Evolutionary conservation across 2,797 vertebrate species (phyloP), one percentile per base, ranked within the genome.

Genomic region (Notolepis coatsorum): DNA sequence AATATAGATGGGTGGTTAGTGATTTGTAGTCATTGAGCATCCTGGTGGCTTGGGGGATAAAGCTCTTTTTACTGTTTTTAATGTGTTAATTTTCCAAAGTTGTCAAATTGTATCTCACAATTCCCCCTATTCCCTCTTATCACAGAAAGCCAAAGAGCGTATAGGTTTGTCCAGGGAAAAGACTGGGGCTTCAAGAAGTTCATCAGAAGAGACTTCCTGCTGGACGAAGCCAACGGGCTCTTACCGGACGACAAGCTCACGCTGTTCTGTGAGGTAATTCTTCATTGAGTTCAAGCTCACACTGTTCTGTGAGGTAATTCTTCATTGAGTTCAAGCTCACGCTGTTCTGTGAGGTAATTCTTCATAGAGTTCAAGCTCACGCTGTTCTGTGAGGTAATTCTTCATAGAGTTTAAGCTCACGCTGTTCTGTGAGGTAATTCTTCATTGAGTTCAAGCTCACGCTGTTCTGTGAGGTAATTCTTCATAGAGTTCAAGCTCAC

Each of bases 181-280:
- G 97, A 99, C 89, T 99, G 97, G 97, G 97, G 97, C 55, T 99
- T 99, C 93, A 99, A 99, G 92, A 99, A 99, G 85, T 99, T 99
- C 85, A 99, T 99, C 86, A 89, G 97, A 81, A 95, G 97, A 92
- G 97, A 99, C 90, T 99, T 99, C 89, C 95, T 99, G 78, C 95
- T 99, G 43, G 97, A 99, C 85, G 97, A 99, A 94, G 94, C 96
- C 80, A 99, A 99, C 83, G 97, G 97, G 82, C 96, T 99, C 70
- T 90, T 99, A 86, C 96, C 97, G 64, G 97, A 99, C 80, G 97
- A 99, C 90, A 99, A 99, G 82, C 97, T 99, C 80, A 98, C 97
- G 0, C 91, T 99, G 69, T 99, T 98, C 88, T 99, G 97, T 92
- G 97, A 99, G 96, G 97, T 98, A 88, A 13, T 90, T 90, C 46